Conservation (phyloP, 1,140 invertebrate species). For the Meloidogyne hapla region DNA sequence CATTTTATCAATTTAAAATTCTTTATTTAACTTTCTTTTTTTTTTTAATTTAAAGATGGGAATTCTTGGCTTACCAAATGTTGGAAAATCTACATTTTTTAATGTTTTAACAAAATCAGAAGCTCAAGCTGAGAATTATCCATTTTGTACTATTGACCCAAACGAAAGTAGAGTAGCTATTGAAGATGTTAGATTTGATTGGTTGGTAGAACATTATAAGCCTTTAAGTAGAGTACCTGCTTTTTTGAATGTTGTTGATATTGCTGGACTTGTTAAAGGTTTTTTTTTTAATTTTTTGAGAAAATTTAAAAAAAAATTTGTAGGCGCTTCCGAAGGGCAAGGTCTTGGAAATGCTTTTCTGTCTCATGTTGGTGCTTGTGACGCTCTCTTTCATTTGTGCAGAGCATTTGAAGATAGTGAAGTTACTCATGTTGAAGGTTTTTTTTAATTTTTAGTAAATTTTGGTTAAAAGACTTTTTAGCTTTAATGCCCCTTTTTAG, state of each 20-base stretch:
- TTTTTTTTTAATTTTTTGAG: neutral
- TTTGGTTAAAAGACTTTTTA: no score
- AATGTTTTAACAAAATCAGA: slow-evolving; percentile 93
- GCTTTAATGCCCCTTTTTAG: no score
- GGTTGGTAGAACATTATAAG: slow-evolving; percentile 87
- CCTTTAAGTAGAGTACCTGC: slow-evolving; percentile 79
- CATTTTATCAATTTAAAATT: no score
- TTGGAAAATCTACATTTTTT: slow-evolving; percentile 91
- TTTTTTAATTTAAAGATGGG: slow-evolving; percentile 49
- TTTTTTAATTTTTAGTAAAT: no score
- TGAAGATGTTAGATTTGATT: slow-evolving; percentile 89
- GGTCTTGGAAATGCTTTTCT: slow-evolving; percentile 88
- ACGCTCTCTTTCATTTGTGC: slow-evolving; percentile 96
- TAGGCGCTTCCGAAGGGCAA: slow-evolving; percentile 84
- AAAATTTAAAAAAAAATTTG: slow-evolving; percentile 8
- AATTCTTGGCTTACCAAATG: slow-evolving; percentile 62
- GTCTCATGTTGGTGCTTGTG: slow-evolving; percentile 95
- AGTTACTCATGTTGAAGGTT: slow-evolving; percentile 86
- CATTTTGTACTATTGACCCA: slow-evolving; percentile 99
- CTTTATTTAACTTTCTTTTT: slow-evolving; percentile 29
- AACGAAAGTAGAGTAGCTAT: slow-evolving; percentile 99
- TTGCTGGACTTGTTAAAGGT: slow-evolving; percentile 95
- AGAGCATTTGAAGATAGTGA: slow-evolving; percentile 98
- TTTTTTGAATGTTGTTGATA: slow-evolving; percentile 93
- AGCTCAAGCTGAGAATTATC: slow-evolving; percentile 93